Percentiles rank a stretch among this genome's conserved stretches.
Evolutionary conservation across 2,888 invertebrate genomes (phyloP).

Genomic region (Girardia tigrina): DNA sequence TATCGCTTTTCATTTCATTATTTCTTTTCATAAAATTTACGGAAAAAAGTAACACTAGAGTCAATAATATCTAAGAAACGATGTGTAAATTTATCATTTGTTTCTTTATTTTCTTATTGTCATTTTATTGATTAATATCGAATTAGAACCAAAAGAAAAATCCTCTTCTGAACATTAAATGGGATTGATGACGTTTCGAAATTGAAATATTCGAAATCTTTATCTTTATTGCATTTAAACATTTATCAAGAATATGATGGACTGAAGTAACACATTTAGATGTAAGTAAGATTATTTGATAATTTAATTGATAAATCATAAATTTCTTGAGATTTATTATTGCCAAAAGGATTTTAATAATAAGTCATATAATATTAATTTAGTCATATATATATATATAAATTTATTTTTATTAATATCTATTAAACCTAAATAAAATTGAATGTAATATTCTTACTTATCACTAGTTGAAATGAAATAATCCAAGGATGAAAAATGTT

Average conservation of each 20-base stretch:
- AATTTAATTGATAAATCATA: too few relatives aligned
- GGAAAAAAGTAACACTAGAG: not conserved
- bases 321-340: too few relatives aligned
- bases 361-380: too few relatives aligned
- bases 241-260: not conserved
- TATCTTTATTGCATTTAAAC: constrained; percentile 19
- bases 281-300: too few relatives aligned
- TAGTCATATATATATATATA: too few relatives aligned
- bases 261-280: too few relatives aligned
- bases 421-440: too few relatives aligned
- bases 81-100: constrained; percentile 14
- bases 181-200: not conserved
- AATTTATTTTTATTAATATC: too few relatives aligned
- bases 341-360: too few relatives aligned
- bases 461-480: too few relatives aligned
- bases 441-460: too few relatives aligned
- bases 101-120: constrained; percentile 18
- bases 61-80: not conserved
- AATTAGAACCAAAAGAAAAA: not conserved
- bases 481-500: too few relatives aligned
- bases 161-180: not conserved
- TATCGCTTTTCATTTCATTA: not conserved
- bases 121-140: constrained; percentile 8
- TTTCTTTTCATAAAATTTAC: not conserved
- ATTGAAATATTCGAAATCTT: not conserved